phyloP scores from a whole-genome alignment of 1,140 invertebrate species.

The Camponotus vicinus region DNA sequence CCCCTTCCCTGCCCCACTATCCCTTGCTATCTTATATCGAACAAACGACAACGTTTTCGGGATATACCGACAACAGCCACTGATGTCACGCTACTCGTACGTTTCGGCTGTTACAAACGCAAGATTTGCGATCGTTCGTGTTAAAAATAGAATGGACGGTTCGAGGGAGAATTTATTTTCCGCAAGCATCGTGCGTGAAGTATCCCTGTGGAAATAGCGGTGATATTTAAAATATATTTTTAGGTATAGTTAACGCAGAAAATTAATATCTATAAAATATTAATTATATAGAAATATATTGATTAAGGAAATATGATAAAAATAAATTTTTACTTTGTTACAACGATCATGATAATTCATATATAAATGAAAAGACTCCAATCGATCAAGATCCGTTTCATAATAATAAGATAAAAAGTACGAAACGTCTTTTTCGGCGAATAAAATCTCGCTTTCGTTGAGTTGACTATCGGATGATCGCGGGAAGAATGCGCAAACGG shows the following conservation, averaged over 20 bases:
- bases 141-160: constrained; percentile 1
- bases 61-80: constrained; percentile 57
- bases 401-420: constrained; percentile 2
- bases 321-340: not conserved
- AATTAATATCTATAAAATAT: not conserved
- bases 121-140: constrained; percentile 28
- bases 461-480: constrained; percentile 47
- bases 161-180: not conserved
- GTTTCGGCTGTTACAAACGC: constrained; percentile 55
- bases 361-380: not conserved
- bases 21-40: constrained; percentile 64
- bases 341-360: not conserved
- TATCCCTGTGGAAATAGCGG: not conserved
- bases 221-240: not conserved
- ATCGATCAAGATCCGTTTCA: not conserved
- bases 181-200: not conserved
- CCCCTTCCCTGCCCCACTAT: not conserved
- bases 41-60: constrained; percentile 67
- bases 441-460: constrained; percentile 22
- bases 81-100: constrained; percentile 53
- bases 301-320: not conserved
- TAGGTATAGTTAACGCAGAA: not conserved
- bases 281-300: not conserved
- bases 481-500: constrained; percentile 48
- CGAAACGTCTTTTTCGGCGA: constrained; percentile 18